These are phyloP conservation scores for Andrena trimmerana DNA, from an alignment of 2,888 invertebrate species.

Conservation along the genomic window DNA sequence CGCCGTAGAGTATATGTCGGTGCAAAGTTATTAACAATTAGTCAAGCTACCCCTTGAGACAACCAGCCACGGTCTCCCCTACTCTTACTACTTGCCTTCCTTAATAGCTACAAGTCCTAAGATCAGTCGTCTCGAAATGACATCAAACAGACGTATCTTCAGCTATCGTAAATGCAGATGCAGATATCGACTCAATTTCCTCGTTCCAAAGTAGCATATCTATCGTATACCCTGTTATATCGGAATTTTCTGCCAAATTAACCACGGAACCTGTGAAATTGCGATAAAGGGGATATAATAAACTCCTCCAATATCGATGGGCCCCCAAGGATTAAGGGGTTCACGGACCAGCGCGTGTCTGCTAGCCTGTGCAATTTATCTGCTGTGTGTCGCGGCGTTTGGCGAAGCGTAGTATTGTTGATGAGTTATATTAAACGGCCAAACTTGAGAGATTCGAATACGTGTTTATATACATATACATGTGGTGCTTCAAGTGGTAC, in stretches of 20 bases:
- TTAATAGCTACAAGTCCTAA: no score
- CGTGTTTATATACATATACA: not conserved
- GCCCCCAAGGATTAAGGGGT: slow-evolving; percentile 59
- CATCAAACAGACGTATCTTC: no score
- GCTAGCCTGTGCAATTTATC: slow-evolving; percentile 62
- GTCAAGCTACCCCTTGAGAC: no score
- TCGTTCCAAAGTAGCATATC: not conserved
- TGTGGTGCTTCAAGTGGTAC: slow-evolving; percentile 10
- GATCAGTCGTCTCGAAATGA: no score
- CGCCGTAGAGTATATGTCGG: no score
- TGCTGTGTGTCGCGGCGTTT: slow-evolving; percentile 53
- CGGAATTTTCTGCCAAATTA: not conserved
- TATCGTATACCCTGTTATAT: not conserved
- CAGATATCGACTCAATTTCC: not conserved
- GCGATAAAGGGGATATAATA: slow-evolving; percentile 53
- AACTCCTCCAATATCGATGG: slow-evolving; percentile 41
- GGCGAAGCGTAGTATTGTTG: slow-evolving; percentile 62
- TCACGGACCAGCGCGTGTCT: slow-evolving; percentile 53
- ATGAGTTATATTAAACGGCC: slow-evolving; percentile 64
- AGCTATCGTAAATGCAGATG: no score
- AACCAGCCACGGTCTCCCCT: no score
- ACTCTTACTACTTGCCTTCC: no score
- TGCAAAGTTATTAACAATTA: no score
- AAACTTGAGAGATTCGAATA: slow-evolving; percentile 45
- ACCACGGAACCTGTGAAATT: slow-evolving; percentile 42